Conservation (phyloP, 2,113 vertebrate genomes). For the Zosterops hypoxanthus region DNA sequence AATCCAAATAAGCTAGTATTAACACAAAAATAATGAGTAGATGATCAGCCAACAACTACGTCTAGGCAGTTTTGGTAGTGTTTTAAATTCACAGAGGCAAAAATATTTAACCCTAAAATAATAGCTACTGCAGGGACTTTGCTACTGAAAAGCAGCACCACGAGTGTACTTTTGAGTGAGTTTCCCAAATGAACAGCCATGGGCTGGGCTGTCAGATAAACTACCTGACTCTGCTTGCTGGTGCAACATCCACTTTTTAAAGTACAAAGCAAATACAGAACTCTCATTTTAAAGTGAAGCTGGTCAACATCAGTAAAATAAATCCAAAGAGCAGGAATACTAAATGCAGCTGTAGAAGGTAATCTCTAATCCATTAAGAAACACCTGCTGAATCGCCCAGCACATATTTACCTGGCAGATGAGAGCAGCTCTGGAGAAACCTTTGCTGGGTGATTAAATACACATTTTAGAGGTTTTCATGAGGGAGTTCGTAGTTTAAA, state of each 20-base stretch:
- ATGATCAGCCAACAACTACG: background rate
- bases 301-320: background rate
- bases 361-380: constrained; percentile 26
- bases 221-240: background rate
- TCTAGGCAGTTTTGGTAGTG: background rate
- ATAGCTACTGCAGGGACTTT: background rate
- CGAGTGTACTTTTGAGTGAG: background rate
- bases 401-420: constrained; percentile 6
- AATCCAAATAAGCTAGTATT: background rate
- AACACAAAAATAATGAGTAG: background rate
- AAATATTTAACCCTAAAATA: background rate
- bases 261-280: background rate
- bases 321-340: background rate
- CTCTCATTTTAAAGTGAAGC: background rate
- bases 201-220: background rate
- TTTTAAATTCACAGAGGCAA: background rate
- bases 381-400: background rate
- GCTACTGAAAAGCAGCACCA: background rate
- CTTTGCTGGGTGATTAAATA: constrained; percentile 21
- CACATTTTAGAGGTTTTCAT: background rate
- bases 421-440: background rate
- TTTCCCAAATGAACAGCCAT: background rate
- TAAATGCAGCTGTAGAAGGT: constrained; percentile 23
- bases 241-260: background rate
- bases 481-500: background rate